Base-by-base conservation (phyloP, 2,113 vertebrate genomes). In the Bagarius yarrelli region DNA sequence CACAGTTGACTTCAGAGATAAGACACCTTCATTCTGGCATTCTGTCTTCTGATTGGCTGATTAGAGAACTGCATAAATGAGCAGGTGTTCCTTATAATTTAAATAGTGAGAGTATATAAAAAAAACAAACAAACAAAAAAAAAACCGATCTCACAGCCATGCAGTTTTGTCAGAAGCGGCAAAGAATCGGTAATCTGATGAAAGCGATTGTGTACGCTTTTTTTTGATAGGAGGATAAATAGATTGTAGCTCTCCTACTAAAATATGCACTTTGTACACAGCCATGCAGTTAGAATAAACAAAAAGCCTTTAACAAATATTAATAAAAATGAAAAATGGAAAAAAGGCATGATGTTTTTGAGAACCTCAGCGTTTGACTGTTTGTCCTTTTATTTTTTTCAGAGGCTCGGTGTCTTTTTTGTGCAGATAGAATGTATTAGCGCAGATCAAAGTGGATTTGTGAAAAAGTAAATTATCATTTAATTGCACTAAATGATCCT, bases 401-500 rank as follows among this genome's bases (percentile, higher is more conserved):
- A 32, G 18, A 79, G 76, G 27, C 57, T 74, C 60, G 34, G 69
- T 23, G 64, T 27, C 55, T 27, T 34, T 52, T 73, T 55, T 71
- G 44, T 71, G 4, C 85, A 4, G 44, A 47, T 47, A 87, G 81
- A 91, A 90, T 84, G 89, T 92, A 91, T 92, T 91, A 91, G 89
- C 90, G 91, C 81, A 90, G 90, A 89, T 90, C 79, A 73, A 73
- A 52, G 69, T 91, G 92, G 91, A 91, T 87, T 57, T 55, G 85
- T 91, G 86, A 88, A 88, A 87, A 75, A 88, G 84, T 87, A 82
- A 88, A 88, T 88, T 89, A 89, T 91, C 89, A 87, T 88, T 86
- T 88, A 89, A 89, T 90, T 89, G 92, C 87, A 91, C 87, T 90
- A 89, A 91, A 91, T 93, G 90, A 92, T 92, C 91, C 88, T 87